Base-by-base conservation (phyloP, 2,888 invertebrate genomes). In the Phaonia tiefii region DNA sequence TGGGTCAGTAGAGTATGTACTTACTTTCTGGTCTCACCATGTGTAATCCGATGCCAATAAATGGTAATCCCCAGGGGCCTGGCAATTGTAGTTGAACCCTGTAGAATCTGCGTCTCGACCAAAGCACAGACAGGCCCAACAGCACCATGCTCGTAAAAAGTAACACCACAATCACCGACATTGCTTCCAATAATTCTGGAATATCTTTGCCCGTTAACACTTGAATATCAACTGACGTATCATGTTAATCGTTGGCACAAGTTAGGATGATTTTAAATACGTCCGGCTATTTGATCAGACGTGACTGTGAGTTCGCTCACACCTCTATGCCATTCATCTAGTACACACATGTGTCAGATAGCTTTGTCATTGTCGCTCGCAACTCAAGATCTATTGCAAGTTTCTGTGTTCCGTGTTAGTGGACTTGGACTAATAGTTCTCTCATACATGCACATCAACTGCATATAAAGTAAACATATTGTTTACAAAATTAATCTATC, bases 11-110 rank as follows among this genome's bases (percentile, higher is more conserved):
- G n/a, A n/a, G n/a, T 13, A 22, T 46, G 22, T n/a, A 81, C 87
- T 87, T 72, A 89, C 89, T 86, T 79, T 89, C 88, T 11, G 90
- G 89, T 83, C 88, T 86, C 89, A 86, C 88, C 89, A 89, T 88
- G 66, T 88, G 84, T 54, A 88, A 74, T 0, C 88, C 90, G 81
- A 89, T 79, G 26, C 89, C 90, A 10, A 89, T 84, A n/a, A 89
- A 84, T 0, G 89, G 90, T 79, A 88, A 83, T 2, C 90, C 90
- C n/a, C 87, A 37, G 1, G 90, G 89, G 1, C 90, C 90, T 11
- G 85, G 85, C 20, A 90, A 49, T 42, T 89, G 86, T 85, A 85
- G 88, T 17, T 88, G 89, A 0, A 85, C 86, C 67, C 79, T 85
- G 39, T 89, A 89, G 49, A 84, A 90, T 22, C 85, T 85, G 7